Evolutionary conservation across 2,888 invertebrate genomes (phyloP), one percentile per base, ranked within the genome.

Genomic region (Orthosia gracilis): DNA sequence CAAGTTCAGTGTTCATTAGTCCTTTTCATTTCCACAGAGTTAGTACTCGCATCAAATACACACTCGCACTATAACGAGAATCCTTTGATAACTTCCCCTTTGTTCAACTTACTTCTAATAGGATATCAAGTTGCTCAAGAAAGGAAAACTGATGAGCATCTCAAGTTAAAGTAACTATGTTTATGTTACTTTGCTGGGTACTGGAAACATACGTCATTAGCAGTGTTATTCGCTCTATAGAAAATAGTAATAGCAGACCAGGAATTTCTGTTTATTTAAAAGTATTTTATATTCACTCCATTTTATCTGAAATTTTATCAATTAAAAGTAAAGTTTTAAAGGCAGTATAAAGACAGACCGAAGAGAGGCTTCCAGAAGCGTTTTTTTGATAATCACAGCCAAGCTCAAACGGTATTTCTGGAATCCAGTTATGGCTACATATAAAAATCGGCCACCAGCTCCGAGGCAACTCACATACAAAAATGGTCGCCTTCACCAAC

Each of bases 21-120:
- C 31, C 31, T 64, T 54, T 73, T 50, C 72, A 70, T 21, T 11
- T 61, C 40, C 17, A 52, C 26, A 52, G 12, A 15, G n/a, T 47
- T 26, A 18, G 12, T n/a, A 52, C 17, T 49, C n/a, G 11, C 26
- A 59, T 76, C 21, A 71, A 57, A 52, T 75, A 61, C 55, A 76
- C 40, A 52, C 50, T 5, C 5, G 47, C 40, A 21, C 23, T 63
- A 21, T 73, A 64, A 79, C 26, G 49, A 73, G 73, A 40, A 52
- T 58, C 79, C 58, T 59, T 63, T 76, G 79, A 76, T 64, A 73
- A 79, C 31, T 73, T 45, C 4, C 11, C 57, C 64, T 76, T 79
- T 76, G 76, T 79, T 73, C 63, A 54, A 54, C 21, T 71, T 21
- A 57, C 50, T 72, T 49, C 47, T 78, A 62, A 62, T 54, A 49